These are phyloP conservation scores for Gymnothorax javanicus DNA, from an alignment of 2,797 vertebrate species.

Conservation along the genomic window DNA sequence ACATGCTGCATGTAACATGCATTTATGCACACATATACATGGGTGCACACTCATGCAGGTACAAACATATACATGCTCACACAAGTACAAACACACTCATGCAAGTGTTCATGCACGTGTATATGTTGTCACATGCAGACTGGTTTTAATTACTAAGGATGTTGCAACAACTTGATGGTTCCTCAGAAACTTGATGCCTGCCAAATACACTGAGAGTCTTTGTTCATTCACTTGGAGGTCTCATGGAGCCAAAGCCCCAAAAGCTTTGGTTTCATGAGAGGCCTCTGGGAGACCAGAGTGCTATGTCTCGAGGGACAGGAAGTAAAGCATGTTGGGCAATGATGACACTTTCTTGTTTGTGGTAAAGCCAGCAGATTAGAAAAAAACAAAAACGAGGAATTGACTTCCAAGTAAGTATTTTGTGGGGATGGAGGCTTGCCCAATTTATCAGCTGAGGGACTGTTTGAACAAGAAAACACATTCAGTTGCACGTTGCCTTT, in stretches of 20 bases:
- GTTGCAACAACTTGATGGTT: neutral
- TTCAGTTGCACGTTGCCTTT: neutral
- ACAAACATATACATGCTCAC: neutral
- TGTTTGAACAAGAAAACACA: neutral
- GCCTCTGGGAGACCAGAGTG: neutral
- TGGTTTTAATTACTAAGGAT: neutral
- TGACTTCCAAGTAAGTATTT: neutral
- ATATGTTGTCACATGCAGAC: neutral
- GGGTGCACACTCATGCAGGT: neutral
- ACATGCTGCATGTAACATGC: too few species aligned
- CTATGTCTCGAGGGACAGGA: neutral
- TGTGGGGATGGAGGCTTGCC: neutral
- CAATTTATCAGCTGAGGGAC: neutral
- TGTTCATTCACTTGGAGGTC: constrained; percentile 30
- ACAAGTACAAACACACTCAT: neutral
- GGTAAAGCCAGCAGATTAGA: neutral
- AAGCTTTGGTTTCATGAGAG: constrained; percentile 7
- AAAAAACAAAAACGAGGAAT: neutral
- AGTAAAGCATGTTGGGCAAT: neutral
- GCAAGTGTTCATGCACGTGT: neutral
- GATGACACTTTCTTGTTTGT: neutral
- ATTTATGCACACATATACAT: too few species aligned
- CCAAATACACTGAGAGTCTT: neutral
- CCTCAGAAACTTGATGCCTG: neutral
- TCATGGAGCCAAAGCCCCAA: constrained; percentile 13